Evolutionary conservation across 2,888 invertebrate genomes (phyloP), one percentile per base, ranked within the genome.

Genomic region (Cerceris ruficornis): DNA sequence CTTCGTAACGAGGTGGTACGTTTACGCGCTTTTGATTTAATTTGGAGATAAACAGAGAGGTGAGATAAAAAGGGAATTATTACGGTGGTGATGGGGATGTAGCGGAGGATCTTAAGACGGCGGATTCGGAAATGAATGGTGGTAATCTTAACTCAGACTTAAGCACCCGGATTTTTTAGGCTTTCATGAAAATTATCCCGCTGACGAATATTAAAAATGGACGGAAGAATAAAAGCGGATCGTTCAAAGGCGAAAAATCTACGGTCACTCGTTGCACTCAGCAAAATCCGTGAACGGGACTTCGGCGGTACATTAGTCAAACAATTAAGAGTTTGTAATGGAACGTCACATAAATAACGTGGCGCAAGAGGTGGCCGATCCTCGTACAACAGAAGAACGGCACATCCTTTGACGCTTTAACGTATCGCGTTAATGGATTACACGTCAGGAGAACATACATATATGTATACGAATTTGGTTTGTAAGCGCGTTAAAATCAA

Each of bases 271-370:
- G 57, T 42, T 49, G 62, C 41, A 4, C 41, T 43, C 11, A 54
- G 39, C 49, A 60, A 41, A 50, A 67, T 50, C 43, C 42, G 65
- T 13, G 58, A 66, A 71, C 67, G 49, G 15, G 17, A 55, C 75
- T 68, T 70, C 59, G 77, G 85, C 84, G 76, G 84, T 77, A 85
- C 89, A 91, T 91, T 91, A 91, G 90, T 91, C 89, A 91, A 91
- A 91, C 91, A 91, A 91, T 92, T 91, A 92, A 90, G 90, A 87
- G 87, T 88, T 87, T 84, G 88, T 91, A 91, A 91, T 91, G 90
- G 87, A 90, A 92, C 89, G 91, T 92, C 91, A 90, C 85, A 85
- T 85, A 85, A 85, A 85, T 85, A 89, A 89, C 87, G 75, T 80
- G 77, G 81, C 67, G 81, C 83, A 82, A 84, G 83, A 57, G 28